phyloP scores from a whole-genome alignment of 2,797 vertebrate species.

The Anguilla megastoma region DNA sequence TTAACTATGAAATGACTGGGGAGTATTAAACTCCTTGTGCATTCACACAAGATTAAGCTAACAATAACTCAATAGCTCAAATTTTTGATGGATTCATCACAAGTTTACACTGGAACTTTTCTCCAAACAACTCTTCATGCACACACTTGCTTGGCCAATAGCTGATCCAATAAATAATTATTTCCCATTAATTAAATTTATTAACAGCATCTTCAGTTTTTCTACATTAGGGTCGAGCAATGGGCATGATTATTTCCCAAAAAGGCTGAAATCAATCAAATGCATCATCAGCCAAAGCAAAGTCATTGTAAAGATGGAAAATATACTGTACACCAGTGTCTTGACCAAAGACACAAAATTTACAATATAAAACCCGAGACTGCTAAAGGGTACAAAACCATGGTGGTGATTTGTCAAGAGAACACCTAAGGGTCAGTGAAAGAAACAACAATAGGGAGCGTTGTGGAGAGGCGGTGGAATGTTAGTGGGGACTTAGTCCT shows the following conservation, averaged over 20 bases:
- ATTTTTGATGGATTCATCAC: background rate
- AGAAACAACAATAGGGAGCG: conserved; percentile 6
- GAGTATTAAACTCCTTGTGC: background rate
- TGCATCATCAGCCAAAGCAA: background rate
- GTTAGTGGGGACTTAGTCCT: conserved; percentile 17
- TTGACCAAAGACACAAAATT: background rate
- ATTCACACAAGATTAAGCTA: background rate
- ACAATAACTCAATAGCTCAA: background rate
- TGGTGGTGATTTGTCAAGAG: background rate
- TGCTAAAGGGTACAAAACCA: background rate
- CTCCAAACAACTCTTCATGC: background rate
- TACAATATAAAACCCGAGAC: background rate
- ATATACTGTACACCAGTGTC: background rate
- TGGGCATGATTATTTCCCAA: background rate
- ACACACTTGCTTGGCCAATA: background rate
- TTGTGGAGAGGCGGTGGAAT: conserved; percentile 22
- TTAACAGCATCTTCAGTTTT: background rate
- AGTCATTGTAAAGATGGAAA: background rate
- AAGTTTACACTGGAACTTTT: background rate
- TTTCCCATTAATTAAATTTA: background rate
- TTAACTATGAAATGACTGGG: background rate
- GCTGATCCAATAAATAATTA: background rate
- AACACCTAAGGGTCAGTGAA: background rate
- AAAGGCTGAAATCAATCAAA: background rate
- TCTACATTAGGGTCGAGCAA: background rate